Evolutionary conservation across 1,140 invertebrate genomes (phyloP).

Genomic region (Chymomyza costata): DNA sequence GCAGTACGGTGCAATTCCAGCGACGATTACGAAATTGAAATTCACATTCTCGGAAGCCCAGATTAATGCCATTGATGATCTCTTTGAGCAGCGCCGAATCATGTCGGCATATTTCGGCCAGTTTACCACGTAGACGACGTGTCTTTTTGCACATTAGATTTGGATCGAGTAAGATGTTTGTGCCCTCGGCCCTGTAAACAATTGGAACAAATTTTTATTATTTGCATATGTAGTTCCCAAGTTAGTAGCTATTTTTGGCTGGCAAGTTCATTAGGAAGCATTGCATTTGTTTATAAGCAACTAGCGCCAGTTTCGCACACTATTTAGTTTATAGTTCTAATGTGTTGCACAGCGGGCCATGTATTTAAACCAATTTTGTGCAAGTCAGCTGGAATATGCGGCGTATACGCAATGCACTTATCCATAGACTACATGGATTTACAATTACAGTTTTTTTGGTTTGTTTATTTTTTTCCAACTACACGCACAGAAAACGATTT

Average conservation of each 20-base stretch:
- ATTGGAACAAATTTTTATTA: too few relatives aligned
- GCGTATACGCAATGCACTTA: constrained; percentile 65
- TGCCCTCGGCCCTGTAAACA: constrained; percentile 85
- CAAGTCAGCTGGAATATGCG: constrained; percentile 17
- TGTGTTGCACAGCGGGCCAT: constrained; percentile 26
- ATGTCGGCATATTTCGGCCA: constrained; percentile 84
- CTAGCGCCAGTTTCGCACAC: constrained; percentile 4
- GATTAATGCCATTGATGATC: constrained; percentile 84
- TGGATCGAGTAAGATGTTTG: constrained; percentile 91
- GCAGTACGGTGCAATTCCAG: constrained; percentile 90
- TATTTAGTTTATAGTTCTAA: constrained; percentile 46
- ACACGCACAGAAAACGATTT: too few relatives aligned
- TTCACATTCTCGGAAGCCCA: constrained; percentile 89
- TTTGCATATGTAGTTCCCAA: too few relatives aligned
- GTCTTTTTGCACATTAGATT: constrained; percentile 90
- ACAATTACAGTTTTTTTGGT: too few relatives aligned
- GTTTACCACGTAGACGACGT: constrained; percentile 82
- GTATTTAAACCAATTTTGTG: constrained; percentile 48
- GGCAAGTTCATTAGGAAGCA: constrained; percentile 30
- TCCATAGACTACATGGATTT: too few relatives aligned
- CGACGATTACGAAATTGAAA: constrained; percentile 87
- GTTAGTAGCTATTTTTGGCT: not conserved
- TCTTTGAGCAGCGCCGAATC: constrained; percentile 83
- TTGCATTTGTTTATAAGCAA: constrained; percentile 36
- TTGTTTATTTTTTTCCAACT: too few relatives aligned